These are phyloP conservation scores for Calidris pygmaea DNA, from an alignment of 2,113 vertebrate species.

Conservation along the genomic window DNA sequence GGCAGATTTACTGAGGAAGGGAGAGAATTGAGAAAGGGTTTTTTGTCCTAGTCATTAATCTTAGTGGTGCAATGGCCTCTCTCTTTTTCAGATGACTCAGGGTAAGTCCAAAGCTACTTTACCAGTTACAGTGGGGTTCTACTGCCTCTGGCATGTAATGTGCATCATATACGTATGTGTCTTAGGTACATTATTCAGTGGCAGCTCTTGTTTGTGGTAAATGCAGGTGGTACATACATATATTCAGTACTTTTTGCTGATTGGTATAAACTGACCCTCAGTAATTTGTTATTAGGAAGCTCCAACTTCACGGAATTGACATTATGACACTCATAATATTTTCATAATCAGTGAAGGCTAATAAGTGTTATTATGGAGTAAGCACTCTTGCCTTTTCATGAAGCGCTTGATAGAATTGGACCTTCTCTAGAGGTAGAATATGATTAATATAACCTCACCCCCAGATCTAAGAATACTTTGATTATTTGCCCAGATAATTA, in stretches of 20 bases:
- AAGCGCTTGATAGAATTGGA: background rate
- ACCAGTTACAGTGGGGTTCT: background rate
- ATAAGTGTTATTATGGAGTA: slow-evolving; percentile 1
- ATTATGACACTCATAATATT: slow-evolving; percentile 21
- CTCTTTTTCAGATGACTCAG: background rate
- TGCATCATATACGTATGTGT: background rate
- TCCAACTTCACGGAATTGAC: slow-evolving; percentile 1
- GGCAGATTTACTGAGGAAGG: slow-evolving; percentile 18
- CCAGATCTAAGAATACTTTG: slow-evolving; percentile 32
- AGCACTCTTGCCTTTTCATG: background rate
- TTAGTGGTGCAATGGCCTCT: background rate
- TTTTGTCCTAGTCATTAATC: slow-evolving; percentile 2
- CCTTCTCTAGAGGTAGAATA: slow-evolving; percentile 40
- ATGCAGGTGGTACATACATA: background rate
- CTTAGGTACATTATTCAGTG: background rate
- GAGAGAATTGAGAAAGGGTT: background rate
- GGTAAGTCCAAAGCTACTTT: background rate
- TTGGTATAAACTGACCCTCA: background rate
- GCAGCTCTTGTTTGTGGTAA: background rate
- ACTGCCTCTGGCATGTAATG: background rate
- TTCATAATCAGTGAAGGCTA: slow-evolving; percentile 29
- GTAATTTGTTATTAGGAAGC: slow-evolving; percentile 14
- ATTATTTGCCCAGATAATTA: slow-evolving; percentile 57
- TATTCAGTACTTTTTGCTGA: background rate
- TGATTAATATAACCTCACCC: slow-evolving; percentile 35